phyloP scores from a whole-genome alignment of 2,797 vertebrate species.

The Accipiter minullus region DNA sequence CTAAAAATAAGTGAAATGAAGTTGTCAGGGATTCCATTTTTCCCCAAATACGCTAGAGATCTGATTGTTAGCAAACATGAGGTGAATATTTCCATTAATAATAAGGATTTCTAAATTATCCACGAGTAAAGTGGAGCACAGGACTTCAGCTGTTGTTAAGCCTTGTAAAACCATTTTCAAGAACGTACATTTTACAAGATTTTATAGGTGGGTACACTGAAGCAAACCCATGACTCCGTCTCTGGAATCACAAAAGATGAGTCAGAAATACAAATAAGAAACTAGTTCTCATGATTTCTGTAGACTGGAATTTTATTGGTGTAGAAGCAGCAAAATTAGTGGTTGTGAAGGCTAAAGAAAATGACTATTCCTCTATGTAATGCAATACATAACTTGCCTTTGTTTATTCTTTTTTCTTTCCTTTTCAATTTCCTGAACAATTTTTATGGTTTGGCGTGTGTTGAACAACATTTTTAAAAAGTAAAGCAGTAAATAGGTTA shows the following conservation, averaged over 20 bases:
- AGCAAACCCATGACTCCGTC: neutral
- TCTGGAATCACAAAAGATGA: neutral
- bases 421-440: neutral
- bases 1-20: neutral
- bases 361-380: neutral
- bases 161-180: neutral
- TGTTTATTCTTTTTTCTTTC: neutral
- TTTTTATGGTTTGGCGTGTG: neutral
- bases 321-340: neutral
- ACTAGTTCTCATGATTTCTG: neutral
- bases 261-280: neutral
- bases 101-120: neutral
- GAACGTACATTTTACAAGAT: neutral
- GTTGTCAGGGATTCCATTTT: neutral
- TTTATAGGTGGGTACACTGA: neutral
- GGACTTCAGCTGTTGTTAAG: neutral
- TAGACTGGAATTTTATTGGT: neutral
- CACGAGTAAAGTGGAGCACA: neutral
- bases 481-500: neutral
- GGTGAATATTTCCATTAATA: neutral
- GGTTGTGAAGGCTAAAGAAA: neutral
- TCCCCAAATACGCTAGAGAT: neutral
- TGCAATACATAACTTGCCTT: neutral
- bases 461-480: neutral
- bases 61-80: neutral